phyloP scores from a whole-genome alignment of 2,888 invertebrate species.

The Omphaloscelis lunosa region DNA sequence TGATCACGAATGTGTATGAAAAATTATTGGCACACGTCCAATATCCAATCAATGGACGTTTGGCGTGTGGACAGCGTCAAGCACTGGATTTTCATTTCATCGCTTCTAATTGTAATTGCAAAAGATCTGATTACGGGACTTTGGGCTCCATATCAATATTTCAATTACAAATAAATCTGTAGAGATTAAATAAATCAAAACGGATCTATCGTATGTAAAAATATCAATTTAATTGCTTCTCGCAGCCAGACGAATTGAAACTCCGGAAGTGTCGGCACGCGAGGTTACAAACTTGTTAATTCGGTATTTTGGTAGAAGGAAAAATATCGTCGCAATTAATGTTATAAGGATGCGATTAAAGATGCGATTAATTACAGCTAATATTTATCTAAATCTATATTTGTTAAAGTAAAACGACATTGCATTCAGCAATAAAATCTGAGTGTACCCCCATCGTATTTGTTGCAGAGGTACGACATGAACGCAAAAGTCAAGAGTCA shows the following conservation, averaged over 20 bases:
- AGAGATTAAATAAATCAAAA: slow-evolving; percentile 36
- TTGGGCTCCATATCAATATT: slow-evolving; percentile 17
- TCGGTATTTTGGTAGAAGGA: slow-evolving; percentile 57
- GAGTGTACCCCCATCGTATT: slow-evolving; percentile 38
- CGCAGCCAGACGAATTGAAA: slow-evolving; percentile 43
- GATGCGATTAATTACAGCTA: too few relatives aligned
- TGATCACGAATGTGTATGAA: slow-evolving; percentile 55
- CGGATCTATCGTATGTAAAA: slow-evolving; percentile 43
- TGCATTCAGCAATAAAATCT: slow-evolving; percentile 61
- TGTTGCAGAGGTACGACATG: slow-evolving; percentile 52
- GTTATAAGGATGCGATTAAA: slow-evolving; percentile 60
- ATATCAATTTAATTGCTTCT: slow-evolving; percentile 56
- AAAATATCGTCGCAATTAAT: slow-evolving; percentile 54
- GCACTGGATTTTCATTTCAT: slow-evolving; percentile 25
- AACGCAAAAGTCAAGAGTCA: slow-evolving; percentile 60
- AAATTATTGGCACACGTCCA: slow-evolving; percentile 62
- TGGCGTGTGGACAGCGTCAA: slow-evolving; percentile 27
- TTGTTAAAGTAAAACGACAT: slow-evolving; percentile 32
- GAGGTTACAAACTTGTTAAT: slow-evolving; percentile 64
- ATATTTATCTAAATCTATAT: slow-evolving; percentile 37
- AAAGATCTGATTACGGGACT: slow-evolving; percentile 8
- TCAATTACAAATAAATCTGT: slow-evolving; percentile 32
- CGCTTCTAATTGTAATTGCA: slow-evolving; percentile 29
- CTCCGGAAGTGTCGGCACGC: slow-evolving; percentile 64
- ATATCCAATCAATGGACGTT: slow-evolving; percentile 42